Evolutionary conservation across 2,797 vertebrate genomes (phyloP), one percentile per base, ranked within the genome.

Genomic region (Betta splendens): DNA sequence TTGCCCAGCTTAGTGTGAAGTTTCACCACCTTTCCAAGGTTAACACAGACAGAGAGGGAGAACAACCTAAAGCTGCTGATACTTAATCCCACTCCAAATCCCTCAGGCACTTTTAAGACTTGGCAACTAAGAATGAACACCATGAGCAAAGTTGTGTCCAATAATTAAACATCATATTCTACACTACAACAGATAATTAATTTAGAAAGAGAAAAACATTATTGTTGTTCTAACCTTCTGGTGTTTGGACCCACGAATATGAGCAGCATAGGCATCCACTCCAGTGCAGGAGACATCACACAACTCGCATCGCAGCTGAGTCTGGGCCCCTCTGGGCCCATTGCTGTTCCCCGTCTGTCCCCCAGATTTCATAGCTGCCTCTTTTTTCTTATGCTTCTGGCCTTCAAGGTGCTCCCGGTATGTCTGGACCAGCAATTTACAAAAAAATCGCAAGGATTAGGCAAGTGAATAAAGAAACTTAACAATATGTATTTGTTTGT

Each of bases 301-400:
- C 44, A 97, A 84, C 81, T 91, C 87, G 20, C 94, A 95, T 20
- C 85, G 90, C 57, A 92, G 79, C 73, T 91, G 93, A 0, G 79
- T 90, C 74, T 91, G 92, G 26, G 87, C 68, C 3, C 92, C 88
- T 7, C 75, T 58, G 0, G 75, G 79, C 20, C 88, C 90, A 3
- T 84, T 83, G 1, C 35, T 87, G 38, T 83, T 52, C 0, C 69
- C 89, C 0, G 85, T 66, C 71, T 86, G 71, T 2, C 71, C 62
- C 7, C 93, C 90, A 16, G 78, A 78, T 72, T 93, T 93, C 64
- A 92, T 83, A 11, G 93, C 89, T 0, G 87, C 79, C 63, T 93
- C 92, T 62, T 94, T 94, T 86, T 95, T 95, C 77, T 91, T 92
- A 83, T 94, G 94, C 76, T 94, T 94, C 80, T 96, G 94, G 15